phyloP scores from a whole-genome alignment of 2,888 invertebrate species.

The Drosophila robusta region DNA sequence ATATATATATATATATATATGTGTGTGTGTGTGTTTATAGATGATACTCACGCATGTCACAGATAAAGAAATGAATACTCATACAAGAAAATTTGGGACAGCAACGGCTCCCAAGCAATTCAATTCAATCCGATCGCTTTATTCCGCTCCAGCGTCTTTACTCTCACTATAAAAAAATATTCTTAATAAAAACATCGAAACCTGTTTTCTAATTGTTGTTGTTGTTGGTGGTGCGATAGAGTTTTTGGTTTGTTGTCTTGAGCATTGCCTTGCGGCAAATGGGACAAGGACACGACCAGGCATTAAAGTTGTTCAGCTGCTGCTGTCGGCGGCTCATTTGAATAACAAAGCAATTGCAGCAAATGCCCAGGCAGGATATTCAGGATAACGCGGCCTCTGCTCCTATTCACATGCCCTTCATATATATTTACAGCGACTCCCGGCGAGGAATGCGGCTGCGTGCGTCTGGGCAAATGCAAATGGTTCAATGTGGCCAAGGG shows the following conservation, averaged over 20 bases:
- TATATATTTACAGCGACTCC: constrained; percentile 64
- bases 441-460: constrained; percentile 83
- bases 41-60: constrained; percentile 36
- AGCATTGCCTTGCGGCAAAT: constrained; percentile 69
- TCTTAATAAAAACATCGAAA: constrained; percentile 38
- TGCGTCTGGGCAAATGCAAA: constrained; percentile 93
- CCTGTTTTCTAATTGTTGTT: constrained; percentile 43
- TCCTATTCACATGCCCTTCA: not conserved
- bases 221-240: constrained; percentile 23
- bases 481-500: constrained; percentile 98
- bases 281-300: constrained; percentile 66
- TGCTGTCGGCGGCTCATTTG: constrained; percentile 60
- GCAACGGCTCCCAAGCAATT: constrained; percentile 22
- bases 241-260: constrained; percentile 20
- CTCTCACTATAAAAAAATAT: constrained; percentile 15
- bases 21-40: constrained; percentile 8
- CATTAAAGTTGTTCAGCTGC: constrained; percentile 55
- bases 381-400: constrained; percentile 36
- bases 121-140: constrained; percentile 48
- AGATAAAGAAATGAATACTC: constrained; percentile 39
- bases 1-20: too few species aligned
- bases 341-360: constrained; percentile 62
- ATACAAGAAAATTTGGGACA: constrained; percentile 27
- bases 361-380: constrained; percentile 57
- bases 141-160: constrained; percentile 31